Evolutionary conservation across 2,797 vertebrate species (phyloP), one percentile per base, ranked within the genome.

Genomic region (Crenichthys baileyi): DNA sequence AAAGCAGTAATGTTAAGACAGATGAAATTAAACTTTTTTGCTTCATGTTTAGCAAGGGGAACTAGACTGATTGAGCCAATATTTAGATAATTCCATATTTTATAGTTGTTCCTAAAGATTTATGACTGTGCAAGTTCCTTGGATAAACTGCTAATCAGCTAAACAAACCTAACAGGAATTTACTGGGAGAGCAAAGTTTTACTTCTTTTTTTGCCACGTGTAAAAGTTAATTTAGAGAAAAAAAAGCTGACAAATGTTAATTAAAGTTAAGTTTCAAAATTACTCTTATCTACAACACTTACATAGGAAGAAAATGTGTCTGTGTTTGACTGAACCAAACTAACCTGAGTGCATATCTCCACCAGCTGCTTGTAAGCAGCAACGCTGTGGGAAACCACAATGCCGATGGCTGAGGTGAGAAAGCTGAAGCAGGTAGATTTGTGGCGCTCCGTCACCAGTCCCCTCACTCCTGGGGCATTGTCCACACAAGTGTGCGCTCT

Each of bases 321-420:
- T 55, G 67, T 39, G 5, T 75, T 5, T 41, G 41, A 67, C 24
- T 1, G 7, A 77, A 61, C 20, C 39, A 76, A 73, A 78, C 91
- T 78, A 76, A 96, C 96, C 95, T 95, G 96, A 80, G 96, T 96
- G 83, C 96, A 96, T 83, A 96, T 96, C 85, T 96, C 94, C 81
- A 96, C 94, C 3, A 96, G 93, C 80, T 96, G 95, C 75, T 94
- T 94, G 85, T 95, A 95, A 29, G 96, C 95, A 51, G 91, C 71
- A 1, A 95, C 88, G 77, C 94, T 96, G 80, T 95, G 96, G 31
- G 94, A 95, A 78, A 96, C 95, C 76, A 96, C 92, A 18, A 90
- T 95, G 81, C 95, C 95, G 4, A 96, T 96, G 60, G 96, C 96
- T 24, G 95, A 93, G 73, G 95, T 95, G 51, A 96, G 94, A 83